Conservation (phyloP, 2,113 vertebrate species). For the Astatotilapia flaviijosephi region DNA sequence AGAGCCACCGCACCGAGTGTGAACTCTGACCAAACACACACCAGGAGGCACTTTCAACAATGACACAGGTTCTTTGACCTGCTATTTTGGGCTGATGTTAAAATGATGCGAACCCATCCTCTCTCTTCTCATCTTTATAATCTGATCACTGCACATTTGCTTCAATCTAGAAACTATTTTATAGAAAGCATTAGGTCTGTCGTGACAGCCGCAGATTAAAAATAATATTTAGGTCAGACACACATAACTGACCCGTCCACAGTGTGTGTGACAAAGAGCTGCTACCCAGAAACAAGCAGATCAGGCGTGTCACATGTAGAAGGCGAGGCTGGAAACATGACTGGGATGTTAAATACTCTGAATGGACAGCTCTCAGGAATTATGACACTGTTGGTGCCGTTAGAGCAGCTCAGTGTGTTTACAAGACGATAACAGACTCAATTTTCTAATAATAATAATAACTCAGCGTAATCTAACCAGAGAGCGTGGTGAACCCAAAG, state of each 20-base stretch:
- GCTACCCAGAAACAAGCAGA: neutral
- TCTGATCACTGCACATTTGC: neutral
- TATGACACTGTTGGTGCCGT: neutral
- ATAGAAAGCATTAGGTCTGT: slow-evolving; percentile 40
- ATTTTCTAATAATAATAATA: neutral
- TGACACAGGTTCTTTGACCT: neutral
- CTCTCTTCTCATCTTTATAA: neutral
- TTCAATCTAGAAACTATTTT: slow-evolving; percentile 43
- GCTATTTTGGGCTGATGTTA: neutral
- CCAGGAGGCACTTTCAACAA: neutral
- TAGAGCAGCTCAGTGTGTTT: neutral
- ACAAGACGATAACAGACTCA: neutral
- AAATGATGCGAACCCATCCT: accelerated
- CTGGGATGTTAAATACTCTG: neutral
- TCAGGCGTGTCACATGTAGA: neutral
- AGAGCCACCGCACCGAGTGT: accelerated
- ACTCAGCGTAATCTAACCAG: neutral
- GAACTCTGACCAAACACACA: neutral
- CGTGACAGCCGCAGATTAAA: slow-evolving; percentile 38
- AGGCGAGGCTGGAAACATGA: neutral
- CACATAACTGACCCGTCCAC: neutral
- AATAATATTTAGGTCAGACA: slow-evolving; percentile 55
- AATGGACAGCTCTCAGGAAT: neutral
- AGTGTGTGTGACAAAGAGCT: neutral
- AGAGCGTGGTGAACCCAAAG: neutral